A percentile compares a stretch with the other conserved stretches of the same genome.
Evolutionary conservation across 1,140 invertebrate genomes (phyloP).

Genomic region (Venturia canescens): DNA sequence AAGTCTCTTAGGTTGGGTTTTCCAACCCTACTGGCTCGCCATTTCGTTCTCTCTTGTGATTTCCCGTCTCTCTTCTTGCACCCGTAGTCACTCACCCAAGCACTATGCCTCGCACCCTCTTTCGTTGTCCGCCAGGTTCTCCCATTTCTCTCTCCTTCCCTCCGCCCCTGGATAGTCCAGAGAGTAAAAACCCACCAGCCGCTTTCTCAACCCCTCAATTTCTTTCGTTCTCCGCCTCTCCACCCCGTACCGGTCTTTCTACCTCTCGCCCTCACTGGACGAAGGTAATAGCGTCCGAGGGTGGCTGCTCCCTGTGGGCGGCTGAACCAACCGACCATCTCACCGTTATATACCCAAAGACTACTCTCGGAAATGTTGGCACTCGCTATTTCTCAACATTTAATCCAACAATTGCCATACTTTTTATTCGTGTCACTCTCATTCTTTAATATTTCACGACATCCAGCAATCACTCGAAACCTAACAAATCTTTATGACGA

Average conservation of each 20-base stretch:
- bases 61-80: slow-evolving; percentile 39
- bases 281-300: slow-evolving; percentile 52
- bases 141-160: slow-evolving; percentile 34
- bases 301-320: slow-evolving; percentile 43
- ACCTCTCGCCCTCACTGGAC: slow-evolving; percentile 53
- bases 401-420: slow-evolving; percentile 55
- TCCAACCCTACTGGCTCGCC: slow-evolving; percentile 40
- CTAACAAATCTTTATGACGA: not conserved
- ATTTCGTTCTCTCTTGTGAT: slow-evolving; percentile 38
- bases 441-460: not conserved
- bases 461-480: not conserved
- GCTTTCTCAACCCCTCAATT: not conserved
- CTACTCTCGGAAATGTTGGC: slow-evolving; percentile 60
- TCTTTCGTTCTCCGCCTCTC: not conserved
- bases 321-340: slow-evolving; percentile 27
- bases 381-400: slow-evolving; percentile 71
- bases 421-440: slow-evolving; percentile 59
- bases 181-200: slow-evolving; percentile 55
- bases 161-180: slow-evolving; percentile 63
- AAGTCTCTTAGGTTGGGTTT: slow-evolving; percentile 74
- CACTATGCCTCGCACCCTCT: slow-evolving; percentile 36
- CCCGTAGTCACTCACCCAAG: slow-evolving; percentile 33
- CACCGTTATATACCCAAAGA: slow-evolving; percentile 43
- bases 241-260: slow-evolving; percentile 46
- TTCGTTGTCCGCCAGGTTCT: slow-evolving; percentile 37